A percentile compares a stretch with the other conserved stretches of the same genome.
Conservation (phyloP, 2,113 vertebrate species). For the Gadus chalcogrammus region DNA sequence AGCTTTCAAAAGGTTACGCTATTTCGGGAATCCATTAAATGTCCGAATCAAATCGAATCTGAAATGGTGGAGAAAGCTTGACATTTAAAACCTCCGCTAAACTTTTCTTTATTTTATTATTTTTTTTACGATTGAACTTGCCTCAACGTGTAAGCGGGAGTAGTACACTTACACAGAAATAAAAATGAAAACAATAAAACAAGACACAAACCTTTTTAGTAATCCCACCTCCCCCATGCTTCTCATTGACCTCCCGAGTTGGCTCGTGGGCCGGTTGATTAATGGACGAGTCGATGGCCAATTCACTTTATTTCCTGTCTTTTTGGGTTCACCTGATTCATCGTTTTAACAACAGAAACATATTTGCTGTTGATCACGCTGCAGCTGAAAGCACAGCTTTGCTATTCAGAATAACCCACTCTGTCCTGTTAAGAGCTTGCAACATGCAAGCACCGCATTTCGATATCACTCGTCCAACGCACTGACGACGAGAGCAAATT, state of each 20-base stretch:
- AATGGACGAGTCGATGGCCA: too few relatives aligned
- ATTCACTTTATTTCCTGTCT: too few relatives aligned
- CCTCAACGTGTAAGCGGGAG: background rate
- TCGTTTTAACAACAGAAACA: too few relatives aligned
- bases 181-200: background rate
- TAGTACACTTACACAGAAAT: background rate
- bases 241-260: too few relatives aligned
- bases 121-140: background rate
- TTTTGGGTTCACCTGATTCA: too few relatives aligned
- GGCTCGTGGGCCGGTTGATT: too few relatives aligned
- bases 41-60: slow-evolving; percentile 51
- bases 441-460: too few relatives aligned
- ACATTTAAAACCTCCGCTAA: slow-evolving; percentile 41
- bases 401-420: too few relatives aligned
- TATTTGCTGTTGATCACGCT: too few relatives aligned
- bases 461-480: background rate
- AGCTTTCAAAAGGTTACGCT: slow-evolving; percentile 43
- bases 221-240: too few relatives aligned
- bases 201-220: background rate
- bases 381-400: too few relatives aligned
- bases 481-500: background rate
- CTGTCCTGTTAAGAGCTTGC: too few relatives aligned
- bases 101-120: background rate
- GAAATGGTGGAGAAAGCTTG: slow-evolving; percentile 24
- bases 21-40: slow-evolving; percentile 38